These are phyloP conservation scores for Cochlearius cochlearius DNA, from an alignment of 2,113 vertebrate species.

Conservation along the genomic window DNA sequence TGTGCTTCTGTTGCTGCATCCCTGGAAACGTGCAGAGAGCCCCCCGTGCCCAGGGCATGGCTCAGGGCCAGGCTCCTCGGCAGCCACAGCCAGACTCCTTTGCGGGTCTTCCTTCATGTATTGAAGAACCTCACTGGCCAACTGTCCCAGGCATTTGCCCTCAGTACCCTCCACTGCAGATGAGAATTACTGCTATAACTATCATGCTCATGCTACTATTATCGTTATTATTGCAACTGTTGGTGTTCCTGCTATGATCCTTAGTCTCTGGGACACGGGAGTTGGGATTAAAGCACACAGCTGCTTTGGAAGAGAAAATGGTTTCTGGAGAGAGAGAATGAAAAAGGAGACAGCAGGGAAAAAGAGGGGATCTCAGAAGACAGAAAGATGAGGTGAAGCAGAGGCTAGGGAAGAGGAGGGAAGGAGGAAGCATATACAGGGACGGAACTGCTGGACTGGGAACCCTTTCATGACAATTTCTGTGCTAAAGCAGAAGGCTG, in stretches of 20 bases:
- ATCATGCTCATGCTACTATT: background rate
- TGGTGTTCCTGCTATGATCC: background rate
- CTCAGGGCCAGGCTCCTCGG: no score
- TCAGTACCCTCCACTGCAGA: background rate
- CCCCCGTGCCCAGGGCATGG: no score
- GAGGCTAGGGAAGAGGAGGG: background rate
- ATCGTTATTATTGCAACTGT: background rate
- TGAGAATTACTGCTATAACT: background rate
- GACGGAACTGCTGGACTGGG: background rate
- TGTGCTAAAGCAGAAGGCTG: background rate
- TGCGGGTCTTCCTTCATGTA: fast-evolving
- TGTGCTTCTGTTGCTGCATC: no score
- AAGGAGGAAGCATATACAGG: background rate
- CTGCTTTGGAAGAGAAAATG: background rate
- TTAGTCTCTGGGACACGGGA: background rate
- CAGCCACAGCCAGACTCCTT: no score
- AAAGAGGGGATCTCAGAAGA: background rate
- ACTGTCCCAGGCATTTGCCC: background rate
- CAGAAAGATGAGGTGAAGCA: background rate
- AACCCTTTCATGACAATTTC: background rate
- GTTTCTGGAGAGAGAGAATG: background rate
- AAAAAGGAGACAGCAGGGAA: background rate
- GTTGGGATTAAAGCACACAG: background rate
- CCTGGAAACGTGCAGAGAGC: no score
- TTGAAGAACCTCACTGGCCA: background rate